These are phyloP conservation scores for Chiloscyllium plagiosum DNA, from an alignment of 2,113 vertebrate species.

Conservation along the genomic window DNA sequence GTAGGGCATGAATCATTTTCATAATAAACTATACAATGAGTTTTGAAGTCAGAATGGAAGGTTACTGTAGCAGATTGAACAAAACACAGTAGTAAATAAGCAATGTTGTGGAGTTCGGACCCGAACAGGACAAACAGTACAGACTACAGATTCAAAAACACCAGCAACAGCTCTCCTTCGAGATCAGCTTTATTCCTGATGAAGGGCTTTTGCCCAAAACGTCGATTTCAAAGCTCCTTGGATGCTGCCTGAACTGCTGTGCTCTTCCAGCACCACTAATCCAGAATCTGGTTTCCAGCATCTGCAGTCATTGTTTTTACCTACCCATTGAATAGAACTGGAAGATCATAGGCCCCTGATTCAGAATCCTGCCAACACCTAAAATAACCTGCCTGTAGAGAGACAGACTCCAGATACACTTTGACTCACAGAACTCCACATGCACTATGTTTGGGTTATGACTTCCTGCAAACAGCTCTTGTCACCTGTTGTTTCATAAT, in stretches of 20 bases:
- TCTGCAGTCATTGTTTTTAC: too few relatives aligned
- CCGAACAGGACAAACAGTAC: too few relatives aligned
- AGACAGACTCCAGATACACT: not conserved
- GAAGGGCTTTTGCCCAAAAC: too few relatives aligned
- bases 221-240: too few relatives aligned
- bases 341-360: not conserved
- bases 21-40: not conserved
- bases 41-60: not conserved
- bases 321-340: not conserved
- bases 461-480: not conserved
- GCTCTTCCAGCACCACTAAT: too few relatives aligned
- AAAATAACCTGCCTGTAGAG: not conserved
- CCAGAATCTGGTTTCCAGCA: too few relatives aligned
- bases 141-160: too few relatives aligned
- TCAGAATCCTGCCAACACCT: not conserved
- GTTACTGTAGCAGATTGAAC: not conserved
- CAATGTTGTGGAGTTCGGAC: not conserved
- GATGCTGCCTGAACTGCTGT: too few relatives aligned
- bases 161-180: too few relatives aligned
- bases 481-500: not conserved
- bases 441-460: not conserved
- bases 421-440: not conserved
- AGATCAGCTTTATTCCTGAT: too few relatives aligned
- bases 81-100: not conserved
- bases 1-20: not conserved